Conservation (phyloP, 2,888 invertebrate genomes). For the Nomada lathburiana region DNA sequence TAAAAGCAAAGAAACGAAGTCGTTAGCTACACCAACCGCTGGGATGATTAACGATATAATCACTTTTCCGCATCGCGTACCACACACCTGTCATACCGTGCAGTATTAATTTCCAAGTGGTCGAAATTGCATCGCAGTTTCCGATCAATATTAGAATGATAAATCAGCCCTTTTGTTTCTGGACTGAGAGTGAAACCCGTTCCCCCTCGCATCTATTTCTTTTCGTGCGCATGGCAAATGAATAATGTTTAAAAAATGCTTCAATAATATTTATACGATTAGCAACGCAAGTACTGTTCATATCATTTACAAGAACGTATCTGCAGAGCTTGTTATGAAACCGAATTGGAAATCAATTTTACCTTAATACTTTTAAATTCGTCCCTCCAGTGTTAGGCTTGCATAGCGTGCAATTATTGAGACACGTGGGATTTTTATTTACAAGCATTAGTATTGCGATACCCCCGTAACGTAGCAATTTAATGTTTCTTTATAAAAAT, state of each 20-base stretch:
- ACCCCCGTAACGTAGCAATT: too few relatives aligned
- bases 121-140: constrained; percentile 39
- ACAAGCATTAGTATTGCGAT: too few relatives aligned
- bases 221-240: neutral
- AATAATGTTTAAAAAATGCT: neutral
- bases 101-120: constrained; percentile 52
- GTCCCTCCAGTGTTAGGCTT: too few relatives aligned
- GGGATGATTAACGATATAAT: constrained; percentile 56
- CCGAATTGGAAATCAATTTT: too few relatives aligned
- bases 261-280: neutral
- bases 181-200: neutral
- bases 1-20: constrained; percentile 39
- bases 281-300: too few relatives aligned
- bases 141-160: constrained; percentile 41
- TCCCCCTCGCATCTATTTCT: neutral
- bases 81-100: constrained; percentile 41
- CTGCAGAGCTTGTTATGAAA: too few relatives aligned
- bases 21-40: constrained; percentile 35
- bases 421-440: too few relatives aligned
- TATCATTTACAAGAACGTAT: too few relatives aligned
- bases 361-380: too few relatives aligned
- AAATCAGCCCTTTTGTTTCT: constrained; percentile 32
- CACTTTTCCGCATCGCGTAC: constrained; percentile 46
- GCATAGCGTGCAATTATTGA: too few relatives aligned
- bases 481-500: too few relatives aligned